A percentile compares a stretch with the other conserved stretches of the same genome.
phyloP scores from a whole-genome alignment of 2,113 vertebrate genomes.

The Bos javanicus region DNA sequence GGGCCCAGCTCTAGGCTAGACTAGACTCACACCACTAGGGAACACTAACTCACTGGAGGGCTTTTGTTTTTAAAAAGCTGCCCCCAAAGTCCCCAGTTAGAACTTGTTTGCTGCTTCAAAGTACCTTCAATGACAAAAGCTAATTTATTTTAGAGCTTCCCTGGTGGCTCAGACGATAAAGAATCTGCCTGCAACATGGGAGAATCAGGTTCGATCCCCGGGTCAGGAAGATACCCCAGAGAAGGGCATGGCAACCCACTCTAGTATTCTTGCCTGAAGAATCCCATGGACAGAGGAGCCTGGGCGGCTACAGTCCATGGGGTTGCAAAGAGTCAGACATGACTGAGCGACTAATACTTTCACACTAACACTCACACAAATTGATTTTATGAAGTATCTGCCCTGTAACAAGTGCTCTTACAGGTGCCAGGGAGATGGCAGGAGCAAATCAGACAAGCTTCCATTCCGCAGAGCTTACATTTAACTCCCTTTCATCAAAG shows the following conservation, averaged over 20 bases:
- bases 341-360: not conserved
- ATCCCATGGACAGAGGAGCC: not conserved
- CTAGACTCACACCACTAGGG: fast-evolving
- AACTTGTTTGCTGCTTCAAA: not conserved
- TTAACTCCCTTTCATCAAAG: not conserved
- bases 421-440: not conserved
- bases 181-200: not conserved
- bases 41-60: not conserved
- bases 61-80: not conserved
- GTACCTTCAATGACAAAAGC: not conserved
- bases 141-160: not conserved
- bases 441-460: not conserved
- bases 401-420: not conserved
- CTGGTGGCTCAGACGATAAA: not conserved
- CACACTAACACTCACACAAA: not conserved
- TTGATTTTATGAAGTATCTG: not conserved
- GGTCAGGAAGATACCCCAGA: not conserved
- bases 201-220: not conserved
- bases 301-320: not conserved
- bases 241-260: not conserved
- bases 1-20: not conserved
- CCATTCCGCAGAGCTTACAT: fast-evolving
- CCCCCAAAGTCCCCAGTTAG: not conserved
- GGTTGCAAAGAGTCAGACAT: not conserved
- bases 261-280: not conserved